These are phyloP conservation scores for Cydia pomonella DNA, from an alignment of 1,140 invertebrate species.

Conservation along the genomic window DNA sequence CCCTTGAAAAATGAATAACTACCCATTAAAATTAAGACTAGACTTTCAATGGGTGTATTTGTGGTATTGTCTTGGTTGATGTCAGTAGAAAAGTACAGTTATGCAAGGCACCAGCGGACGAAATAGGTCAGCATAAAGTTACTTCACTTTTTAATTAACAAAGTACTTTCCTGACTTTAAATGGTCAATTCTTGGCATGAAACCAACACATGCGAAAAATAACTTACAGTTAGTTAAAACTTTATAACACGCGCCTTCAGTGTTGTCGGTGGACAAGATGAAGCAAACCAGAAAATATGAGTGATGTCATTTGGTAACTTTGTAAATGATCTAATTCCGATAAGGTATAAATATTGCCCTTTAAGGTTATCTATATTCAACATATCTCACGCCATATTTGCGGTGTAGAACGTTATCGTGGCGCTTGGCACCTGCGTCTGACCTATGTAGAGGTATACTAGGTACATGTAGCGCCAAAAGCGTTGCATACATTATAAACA, in stretches of 20 bases:
- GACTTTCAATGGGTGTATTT: no score
- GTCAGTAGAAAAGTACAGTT: no score
- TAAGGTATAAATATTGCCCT: not conserved
- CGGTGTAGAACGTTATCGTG: not conserved
- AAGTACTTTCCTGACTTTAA: no score
- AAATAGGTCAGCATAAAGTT: no score
- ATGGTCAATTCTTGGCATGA: no score
- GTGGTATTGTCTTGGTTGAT: no score
- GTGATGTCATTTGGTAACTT: not conserved
- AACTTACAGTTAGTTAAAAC: not conserved
- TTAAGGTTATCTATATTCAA: slow-evolving; percentile 5
- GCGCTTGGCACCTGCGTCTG: slow-evolving; percentile 7
- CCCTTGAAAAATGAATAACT: no score
- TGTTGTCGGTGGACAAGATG: not conserved
- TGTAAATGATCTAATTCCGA: slow-evolving; percentile 21
- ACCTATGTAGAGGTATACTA: not conserved
- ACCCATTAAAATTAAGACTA: no score
- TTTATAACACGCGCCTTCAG: not conserved
- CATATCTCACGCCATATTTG: slow-evolving; percentile 26
- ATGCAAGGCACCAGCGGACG: no score
- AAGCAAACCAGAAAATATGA: not conserved
- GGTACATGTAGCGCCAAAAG: no score
- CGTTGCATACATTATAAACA: no score
- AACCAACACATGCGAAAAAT: not conserved
- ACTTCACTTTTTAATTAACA: no score